These are phyloP conservation scores for Epinephelus moara DNA, from an alignment of 2,113 vertebrate species.

Conservation along the genomic window DNA sequence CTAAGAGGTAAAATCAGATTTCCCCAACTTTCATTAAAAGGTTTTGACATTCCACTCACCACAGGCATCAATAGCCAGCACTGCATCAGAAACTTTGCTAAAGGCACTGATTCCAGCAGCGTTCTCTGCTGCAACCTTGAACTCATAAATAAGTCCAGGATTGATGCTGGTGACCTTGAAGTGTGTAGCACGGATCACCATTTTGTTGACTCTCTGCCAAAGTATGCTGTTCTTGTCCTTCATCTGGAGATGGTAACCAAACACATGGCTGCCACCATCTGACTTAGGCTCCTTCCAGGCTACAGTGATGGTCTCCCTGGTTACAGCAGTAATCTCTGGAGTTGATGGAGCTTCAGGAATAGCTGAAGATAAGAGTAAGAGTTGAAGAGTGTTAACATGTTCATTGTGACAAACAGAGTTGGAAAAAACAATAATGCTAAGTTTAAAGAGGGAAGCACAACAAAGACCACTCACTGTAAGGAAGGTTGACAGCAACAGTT, in stretches of 20 bases:
- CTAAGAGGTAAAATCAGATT: not conserved
- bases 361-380: conserved; percentile 80
- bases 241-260: conserved; percentile 97
- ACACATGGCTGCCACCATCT: conserved; percentile 93
- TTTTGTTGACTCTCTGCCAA: conserved; percentile 96
- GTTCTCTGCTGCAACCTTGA: conserved; percentile 96
- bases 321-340: conserved; percentile 92
- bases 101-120: conserved; percentile 93
- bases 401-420: not conserved
- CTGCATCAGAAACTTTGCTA: conserved; percentile 93
- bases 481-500: conserved; percentile 89
- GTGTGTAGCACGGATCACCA: conserved; percentile 94
- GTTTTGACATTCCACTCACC: conserved; percentile 85
- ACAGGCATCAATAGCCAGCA: conserved; percentile 97
- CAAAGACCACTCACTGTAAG: conserved; percentile 91
- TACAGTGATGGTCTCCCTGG: conserved; percentile 92
- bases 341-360: conserved; percentile 92
- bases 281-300: conserved; percentile 95
- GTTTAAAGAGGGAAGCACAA: not conserved
- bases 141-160: conserved; percentile 97
- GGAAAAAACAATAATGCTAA: not conserved
- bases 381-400: not conserved
- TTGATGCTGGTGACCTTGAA: conserved; percentile 92
- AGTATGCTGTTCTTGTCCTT: conserved; percentile 98
- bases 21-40: not conserved